Evolutionary conservation across 2,113 vertebrate species (phyloP), one percentile per base, ranked within the genome.

Genomic region (Motacilla tschutschensis): DNA sequence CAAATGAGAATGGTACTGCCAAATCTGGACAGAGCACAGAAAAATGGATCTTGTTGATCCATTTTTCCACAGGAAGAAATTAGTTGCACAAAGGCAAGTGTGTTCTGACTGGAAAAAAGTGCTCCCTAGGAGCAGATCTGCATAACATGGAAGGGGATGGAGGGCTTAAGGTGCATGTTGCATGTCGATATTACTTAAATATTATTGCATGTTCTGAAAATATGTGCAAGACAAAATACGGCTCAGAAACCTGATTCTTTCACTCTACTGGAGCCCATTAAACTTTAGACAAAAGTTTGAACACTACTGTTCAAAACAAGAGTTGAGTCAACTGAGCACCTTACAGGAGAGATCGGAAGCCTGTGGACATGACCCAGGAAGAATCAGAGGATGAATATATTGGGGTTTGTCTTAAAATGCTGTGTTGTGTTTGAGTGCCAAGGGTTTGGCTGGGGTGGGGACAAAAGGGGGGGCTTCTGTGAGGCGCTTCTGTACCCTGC

Each of bases 311-410:
- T 71, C 78, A 14, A 78, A 40, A 29, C 24, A 72, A 47, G 29
- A 50, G 12, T 24, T 88, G 26, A 8, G 20, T 33, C 28, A 65
- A 28, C 8, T 22, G 35, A 33, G 12, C 8, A 14, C 3, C 8
- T 64, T 57, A 31, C 4, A 59, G 14, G 20, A 48, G 21, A 15
- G 19, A 33, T 5, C 0, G 0, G 28, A 79, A 59, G 8, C 14
- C 50, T 53, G 18, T 2, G 31, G 63, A 31, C 12, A 33, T 22
- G 41, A 65, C 20, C 14, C 46, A 65, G 19, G 13, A 48, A 69
- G 36, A 72, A 85, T 62, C 16, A 51, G 47, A 4, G 12, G 18
- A 48, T 57, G 17, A 65, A 40, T 71, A 21, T 14, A 20, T 9
- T 21, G 6, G 8, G 25, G 21, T 89, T 83, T 76, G 35, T 60